Percentiles rank a stretch among this genome's conserved stretches.
phyloP scores from a whole-genome alignment of 2,113 vertebrate species.

The Cephalopholis sonnerati region DNA sequence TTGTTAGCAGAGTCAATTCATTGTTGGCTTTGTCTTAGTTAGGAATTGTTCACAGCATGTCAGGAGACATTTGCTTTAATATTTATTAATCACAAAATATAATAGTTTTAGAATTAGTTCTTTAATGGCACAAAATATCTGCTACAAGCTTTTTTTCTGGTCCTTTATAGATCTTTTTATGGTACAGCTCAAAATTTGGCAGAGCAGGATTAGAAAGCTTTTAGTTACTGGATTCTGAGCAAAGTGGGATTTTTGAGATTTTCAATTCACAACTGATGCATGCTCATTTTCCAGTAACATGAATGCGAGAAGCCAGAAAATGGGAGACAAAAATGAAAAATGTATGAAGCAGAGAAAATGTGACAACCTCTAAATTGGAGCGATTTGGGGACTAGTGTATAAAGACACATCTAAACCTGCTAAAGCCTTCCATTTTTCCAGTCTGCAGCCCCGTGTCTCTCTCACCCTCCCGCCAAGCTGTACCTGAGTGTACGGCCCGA shows the following conservation, averaged over 20 bases:
- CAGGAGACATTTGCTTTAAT: background rate
- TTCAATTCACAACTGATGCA: conserved; percentile 32
- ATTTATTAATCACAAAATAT: background rate
- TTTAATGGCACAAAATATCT: background rate
- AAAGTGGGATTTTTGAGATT: conserved; percentile 44
- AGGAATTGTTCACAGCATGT: background rate
- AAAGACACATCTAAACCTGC: conserved; percentile 53
- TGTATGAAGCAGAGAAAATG: conserved; percentile 59
- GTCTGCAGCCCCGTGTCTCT: conserved; percentile 20
- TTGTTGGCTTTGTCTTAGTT: background rate
- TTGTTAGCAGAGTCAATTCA: background rate
- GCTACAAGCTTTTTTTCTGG: background rate
- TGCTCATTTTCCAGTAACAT: conserved; percentile 27
- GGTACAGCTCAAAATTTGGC: conserved; percentile 8
- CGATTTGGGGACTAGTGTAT: conserved; percentile 49
- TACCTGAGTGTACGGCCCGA: conserved; percentile 33
- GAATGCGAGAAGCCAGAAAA: conserved; percentile 39
- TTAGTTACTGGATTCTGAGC: conserved; percentile 34
- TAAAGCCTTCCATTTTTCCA: conserved; percentile 61
- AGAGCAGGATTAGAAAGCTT: conserved; percentile 44
- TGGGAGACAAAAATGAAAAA: conserved; percentile 52
- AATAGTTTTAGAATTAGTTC: background rate
- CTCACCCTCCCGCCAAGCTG: conserved; percentile 37
- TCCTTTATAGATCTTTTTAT: background rate
- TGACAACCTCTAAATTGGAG: conserved; percentile 67